Conservation (phyloP, 2,113 vertebrate genomes). For the Ceuthmochares aereus region DNA sequence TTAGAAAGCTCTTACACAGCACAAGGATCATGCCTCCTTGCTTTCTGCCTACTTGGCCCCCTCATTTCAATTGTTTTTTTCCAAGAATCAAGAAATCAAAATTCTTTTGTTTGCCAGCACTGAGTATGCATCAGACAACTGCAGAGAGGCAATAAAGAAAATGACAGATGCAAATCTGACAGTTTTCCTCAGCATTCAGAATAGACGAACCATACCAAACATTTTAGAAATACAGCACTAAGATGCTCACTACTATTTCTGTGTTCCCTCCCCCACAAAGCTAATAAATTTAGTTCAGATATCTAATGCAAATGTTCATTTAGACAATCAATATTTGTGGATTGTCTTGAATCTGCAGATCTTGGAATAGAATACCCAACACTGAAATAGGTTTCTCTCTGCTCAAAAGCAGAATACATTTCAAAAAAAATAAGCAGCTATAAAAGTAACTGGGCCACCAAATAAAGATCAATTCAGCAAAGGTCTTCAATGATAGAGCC, state of each 20-base stretch:
- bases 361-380: conserved; percentile 17
- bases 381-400: conserved; percentile 40
- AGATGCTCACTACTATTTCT: neutral
- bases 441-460: conserved; percentile 32
- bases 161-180: conserved; percentile 54
- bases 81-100: conserved; percentile 57
- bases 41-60: neutral
- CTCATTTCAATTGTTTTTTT: neutral
- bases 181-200: neutral
- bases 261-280: neutral
- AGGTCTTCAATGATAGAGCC: neutral
- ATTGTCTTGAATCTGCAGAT: conserved; percentile 22
- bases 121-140: conserved; percentile 9
- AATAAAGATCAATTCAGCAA: conserved; percentile 41
- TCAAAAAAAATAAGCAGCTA: conserved; percentile 19
- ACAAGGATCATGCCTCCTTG: neutral
- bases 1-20: conserved; percentile 17
- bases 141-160: conserved; percentile 49
- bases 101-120: conserved; percentile 23
- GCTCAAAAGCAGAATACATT: conserved; percentile 38
- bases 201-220: neutral
- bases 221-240: conserved; percentile 24
- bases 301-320: conserved; percentile 18
- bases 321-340: conserved; percentile 52
- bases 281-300: conserved; percentile 7